A percentile compares a stretch with the other conserved stretches of the same genome.
phyloP scores from a whole-genome alignment of 2,797 vertebrate species.

The Hypotaenidia okinawae region DNA sequence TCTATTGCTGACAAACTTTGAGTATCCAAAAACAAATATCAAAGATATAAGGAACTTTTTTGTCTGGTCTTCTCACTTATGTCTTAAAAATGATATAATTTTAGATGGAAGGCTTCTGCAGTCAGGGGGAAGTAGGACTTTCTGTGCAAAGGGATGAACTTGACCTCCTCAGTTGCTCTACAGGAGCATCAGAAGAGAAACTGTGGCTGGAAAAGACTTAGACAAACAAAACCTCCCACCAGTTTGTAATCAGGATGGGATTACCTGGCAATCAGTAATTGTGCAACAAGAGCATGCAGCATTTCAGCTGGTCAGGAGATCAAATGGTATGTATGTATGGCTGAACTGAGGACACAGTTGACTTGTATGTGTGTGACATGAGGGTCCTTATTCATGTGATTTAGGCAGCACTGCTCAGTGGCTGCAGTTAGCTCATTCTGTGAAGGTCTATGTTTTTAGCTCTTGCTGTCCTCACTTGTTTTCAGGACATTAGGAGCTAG shows the following conservation, averaged over 20 bases:
- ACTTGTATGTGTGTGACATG: neutral
- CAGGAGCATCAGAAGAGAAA: neutral
- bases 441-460: neutral
- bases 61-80: neutral
- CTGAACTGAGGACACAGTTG: neutral
- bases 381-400: rapidly evolving
- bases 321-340: neutral
- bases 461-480: neutral
- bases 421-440: neutral
- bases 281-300: neutral
- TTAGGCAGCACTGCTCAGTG: neutral
- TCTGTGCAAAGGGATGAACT: neutral
- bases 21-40: neutral
- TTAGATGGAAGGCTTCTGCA: neutral
- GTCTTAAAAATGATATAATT: neutral
- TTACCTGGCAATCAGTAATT: neutral
- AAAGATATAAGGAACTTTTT: neutral
- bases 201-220: neutral
- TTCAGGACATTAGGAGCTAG: neutral
- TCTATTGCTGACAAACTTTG: neutral
- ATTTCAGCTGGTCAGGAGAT: neutral
- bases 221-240: neutral
- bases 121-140: neutral
- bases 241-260: neutral
- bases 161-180: neutral